Evolutionary conservation across 2,888 invertebrate species (phyloP), one percentile per base, ranked within the genome.

Genomic region (Lasioglossum zephyrum): DNA sequence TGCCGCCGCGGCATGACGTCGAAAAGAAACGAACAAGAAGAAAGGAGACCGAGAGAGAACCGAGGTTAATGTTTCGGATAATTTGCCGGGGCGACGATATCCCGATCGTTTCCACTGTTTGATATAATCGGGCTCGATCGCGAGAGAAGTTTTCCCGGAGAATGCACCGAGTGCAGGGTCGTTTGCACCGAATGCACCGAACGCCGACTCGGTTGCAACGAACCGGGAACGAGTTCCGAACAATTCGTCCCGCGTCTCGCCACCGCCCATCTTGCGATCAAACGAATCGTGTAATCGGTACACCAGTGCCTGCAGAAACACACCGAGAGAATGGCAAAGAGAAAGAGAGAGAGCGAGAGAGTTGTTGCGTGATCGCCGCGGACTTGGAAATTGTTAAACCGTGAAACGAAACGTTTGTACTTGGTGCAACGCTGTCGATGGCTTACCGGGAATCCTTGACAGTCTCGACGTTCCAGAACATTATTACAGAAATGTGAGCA

Each of bases 41-140:
- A 36, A 36, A 39, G 6, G 8, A 66, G 66, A 22, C 2, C 3
- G 66, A 36, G 2, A 3, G 22, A 6, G 36, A 66, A 16, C 60
- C 82, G 76, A 49, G 87, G 87, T 92, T 90, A 92, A 92, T 88
- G 90, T 92, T 85, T 91, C 85, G 88, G 88, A 91, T 92, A 92
- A 91, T 85, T 77, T 79, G 79, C 74, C 80, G 41, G 39, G 39
- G 53, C 83, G 79, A 70, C 73, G 53, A 70, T 82, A 81, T 83
- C 82, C 80, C 63, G 76, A 63, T 84, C 82, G 81, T 70, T 60
- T 57, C 26, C 36, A 22, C 22, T 18, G 49, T 36, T 74, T 77
- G 81, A 82, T 78, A 76, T 78, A 78, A 74, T 73, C 79, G 76
- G 36, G 49, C 8, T n/a, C 75, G 63, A 86, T 84, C 76, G 31